Evolutionary conservation across 1,140 invertebrate species (phyloP).

Genomic region (Drosophila bifasciata): DNA sequence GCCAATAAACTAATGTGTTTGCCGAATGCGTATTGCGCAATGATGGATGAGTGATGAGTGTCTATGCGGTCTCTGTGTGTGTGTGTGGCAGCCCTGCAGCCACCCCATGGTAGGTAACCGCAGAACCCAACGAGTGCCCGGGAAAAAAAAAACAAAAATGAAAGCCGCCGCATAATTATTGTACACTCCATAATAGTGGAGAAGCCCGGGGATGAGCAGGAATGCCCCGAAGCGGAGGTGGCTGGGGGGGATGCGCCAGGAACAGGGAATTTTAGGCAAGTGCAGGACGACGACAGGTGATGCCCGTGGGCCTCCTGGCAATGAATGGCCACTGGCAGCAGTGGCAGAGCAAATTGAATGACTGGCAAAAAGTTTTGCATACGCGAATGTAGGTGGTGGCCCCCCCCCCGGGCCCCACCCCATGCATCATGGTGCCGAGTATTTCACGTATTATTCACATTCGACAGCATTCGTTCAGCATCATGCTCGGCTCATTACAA

Average conservation of each 20-base stretch:
- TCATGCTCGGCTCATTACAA: slow-evolving; percentile 74
- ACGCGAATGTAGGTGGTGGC: background rate
- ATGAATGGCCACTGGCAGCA: background rate
- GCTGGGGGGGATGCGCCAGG: too few species aligned
- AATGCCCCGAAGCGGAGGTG: background rate
- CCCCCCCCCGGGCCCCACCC: background rate
- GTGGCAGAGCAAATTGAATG: slow-evolving; percentile 59
- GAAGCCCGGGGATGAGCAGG: slow-evolving; percentile 13
- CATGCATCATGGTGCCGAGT: slow-evolving; percentile 23
- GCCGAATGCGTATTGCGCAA: slow-evolving; percentile 9
- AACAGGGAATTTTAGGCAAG: background rate
- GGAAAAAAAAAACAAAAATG: slow-evolving; percentile 32
- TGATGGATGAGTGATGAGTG: slow-evolving; percentile 17
- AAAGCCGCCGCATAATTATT: slow-evolving; percentile 66
- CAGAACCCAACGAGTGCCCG: slow-evolving; percentile 17
- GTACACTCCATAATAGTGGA: slow-evolving; percentile 56
- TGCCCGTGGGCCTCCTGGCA: background rate
- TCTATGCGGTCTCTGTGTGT: background rate
- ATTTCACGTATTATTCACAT: slow-evolving; percentile 12
- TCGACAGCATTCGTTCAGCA: slow-evolving; percentile 33
- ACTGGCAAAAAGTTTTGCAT: slow-evolving; percentile 55
- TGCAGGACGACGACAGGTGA: background rate
- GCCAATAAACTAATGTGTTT: slow-evolving; percentile 50
- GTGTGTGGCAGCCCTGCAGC: too few species aligned
- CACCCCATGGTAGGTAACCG: slow-evolving; percentile 3